Conservation (phyloP, 1,140 invertebrate genomes). For the Pogonognathellus flavescens region DNA sequence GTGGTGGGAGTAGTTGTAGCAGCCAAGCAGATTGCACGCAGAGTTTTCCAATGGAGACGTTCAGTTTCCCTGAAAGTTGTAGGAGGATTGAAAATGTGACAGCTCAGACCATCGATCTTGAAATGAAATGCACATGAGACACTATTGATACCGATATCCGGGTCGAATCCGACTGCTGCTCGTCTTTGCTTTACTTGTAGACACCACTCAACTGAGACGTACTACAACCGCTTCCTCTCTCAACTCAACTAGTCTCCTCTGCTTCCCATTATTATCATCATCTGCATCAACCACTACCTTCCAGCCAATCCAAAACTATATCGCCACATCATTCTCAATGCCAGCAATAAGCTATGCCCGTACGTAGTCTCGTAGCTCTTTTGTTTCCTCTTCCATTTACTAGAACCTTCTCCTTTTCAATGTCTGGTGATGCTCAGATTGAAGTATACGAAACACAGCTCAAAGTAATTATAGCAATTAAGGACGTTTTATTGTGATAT, state of each 20-base stretch:
- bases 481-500: too few relatives aligned
- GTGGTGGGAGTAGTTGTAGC: neutral
- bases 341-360: too few relatives aligned
- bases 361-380: too few relatives aligned
- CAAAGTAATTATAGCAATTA: too few relatives aligned
- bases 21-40: neutral
- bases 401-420: too few relatives aligned
- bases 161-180: neutral
- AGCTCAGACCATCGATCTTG: conserved; percentile 56
- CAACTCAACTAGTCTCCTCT: conserved; percentile 9
- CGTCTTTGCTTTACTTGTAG: conserved; percentile 21
- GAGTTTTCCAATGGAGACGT: neutral
- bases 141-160: neutral
- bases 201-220: conserved; percentile 27
- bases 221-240: neutral
- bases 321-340: too few relatives aligned
- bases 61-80: neutral
- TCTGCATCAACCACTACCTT: too few relatives aligned
- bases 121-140: conserved; percentile 55
- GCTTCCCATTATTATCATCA: too few relatives aligned
- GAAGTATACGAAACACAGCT: too few relatives aligned
- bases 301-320: too few relatives aligned
- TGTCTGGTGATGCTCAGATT: too few relatives aligned
- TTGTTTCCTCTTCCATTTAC: too few relatives aligned
- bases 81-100: conserved; percentile 52